A percentile compares a stretch with the other conserved stretches of the same genome.
Conservation (phyloP, 2,113 vertebrate species). For the Ophthalmolycus amberensis region DNA sequence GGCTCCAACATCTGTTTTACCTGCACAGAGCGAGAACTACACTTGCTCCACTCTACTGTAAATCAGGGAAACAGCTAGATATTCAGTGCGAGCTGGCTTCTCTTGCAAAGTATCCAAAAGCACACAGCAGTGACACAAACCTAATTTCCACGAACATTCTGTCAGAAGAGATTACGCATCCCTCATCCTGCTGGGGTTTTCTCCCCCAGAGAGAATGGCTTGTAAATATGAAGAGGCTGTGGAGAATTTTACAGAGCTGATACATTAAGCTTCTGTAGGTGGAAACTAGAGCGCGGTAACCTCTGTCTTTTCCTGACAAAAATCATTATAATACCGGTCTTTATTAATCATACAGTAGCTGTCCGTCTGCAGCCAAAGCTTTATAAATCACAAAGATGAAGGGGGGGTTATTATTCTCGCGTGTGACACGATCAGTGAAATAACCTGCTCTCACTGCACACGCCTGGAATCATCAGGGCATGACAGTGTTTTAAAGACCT, state of each 20-base stretch:
- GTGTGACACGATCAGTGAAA: not conserved
- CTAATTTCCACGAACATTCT: conserved; percentile 60
- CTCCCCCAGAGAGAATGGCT: conserved; percentile 40
- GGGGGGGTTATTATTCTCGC: not conserved
- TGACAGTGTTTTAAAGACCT: conserved; percentile 25
- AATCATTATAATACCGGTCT: not conserved
- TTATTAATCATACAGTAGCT: not conserved
- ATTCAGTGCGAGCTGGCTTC: conserved; percentile 3
- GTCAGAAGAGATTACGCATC: conserved; percentile 57
- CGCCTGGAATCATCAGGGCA: not conserved
- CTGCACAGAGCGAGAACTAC: conserved; percentile 15
- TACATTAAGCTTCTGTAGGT: not conserved
- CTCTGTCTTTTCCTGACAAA: not conserved
- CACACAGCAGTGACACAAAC: conserved; percentile 38
- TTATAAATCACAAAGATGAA: not conserved
- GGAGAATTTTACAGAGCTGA: conserved; percentile 15
- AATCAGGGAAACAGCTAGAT: conserved; percentile 35
- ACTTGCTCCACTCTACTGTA: conserved; percentile 15
- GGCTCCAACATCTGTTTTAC: conserved; percentile 33
- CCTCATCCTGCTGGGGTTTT: conserved; percentile 46
- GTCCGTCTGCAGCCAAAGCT: conserved; percentile 5
- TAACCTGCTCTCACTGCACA: conserved; percentile 22
- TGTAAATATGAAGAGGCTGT: conserved; percentile 36
- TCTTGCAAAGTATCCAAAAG: conserved; percentile 34
- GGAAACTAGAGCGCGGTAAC: not conserved